phyloP scores from a whole-genome alignment of 2,113 vertebrate genomes.

The Archocentrus centrarchus region DNA sequence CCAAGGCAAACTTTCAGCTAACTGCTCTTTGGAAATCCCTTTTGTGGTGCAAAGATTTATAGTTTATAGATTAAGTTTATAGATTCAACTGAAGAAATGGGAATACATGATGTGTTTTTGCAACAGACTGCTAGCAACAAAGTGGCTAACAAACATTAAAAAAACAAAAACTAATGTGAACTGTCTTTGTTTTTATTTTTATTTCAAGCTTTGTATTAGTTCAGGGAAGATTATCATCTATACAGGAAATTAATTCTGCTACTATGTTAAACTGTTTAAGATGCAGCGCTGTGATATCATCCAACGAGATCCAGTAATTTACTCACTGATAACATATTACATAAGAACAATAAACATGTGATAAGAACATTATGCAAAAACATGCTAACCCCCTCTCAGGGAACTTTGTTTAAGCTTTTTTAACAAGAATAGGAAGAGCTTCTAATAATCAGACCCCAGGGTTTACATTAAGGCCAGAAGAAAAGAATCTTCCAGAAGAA shows the following conservation, averaged over 20 bases:
- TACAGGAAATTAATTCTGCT: conserved; percentile 49
- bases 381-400: background rate
- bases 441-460: conserved; percentile 44
- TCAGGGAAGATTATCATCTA: background rate
- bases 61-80: no score
- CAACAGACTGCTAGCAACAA: no score
- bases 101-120: no score
- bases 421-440: conserved; percentile 10
- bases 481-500: conserved; percentile 3
- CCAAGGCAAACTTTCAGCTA: no score
- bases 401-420: background rate
- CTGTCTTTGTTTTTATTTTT: background rate
- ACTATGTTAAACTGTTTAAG: conserved; percentile 4
- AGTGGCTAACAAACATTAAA: background rate
- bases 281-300: conserved; percentile 4
- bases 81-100: no score
- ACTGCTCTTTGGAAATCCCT: no score
- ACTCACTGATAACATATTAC: background rate
- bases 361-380: background rate
- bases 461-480: conserved; percentile 31
- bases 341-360: background rate
- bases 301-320: background rate
- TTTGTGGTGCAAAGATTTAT: no score
- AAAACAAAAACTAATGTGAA: background rate
- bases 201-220: conserved; percentile 6